Evolutionary conservation across 1,140 invertebrate species (phyloP).

Genomic region (Aplysia californica): DNA sequence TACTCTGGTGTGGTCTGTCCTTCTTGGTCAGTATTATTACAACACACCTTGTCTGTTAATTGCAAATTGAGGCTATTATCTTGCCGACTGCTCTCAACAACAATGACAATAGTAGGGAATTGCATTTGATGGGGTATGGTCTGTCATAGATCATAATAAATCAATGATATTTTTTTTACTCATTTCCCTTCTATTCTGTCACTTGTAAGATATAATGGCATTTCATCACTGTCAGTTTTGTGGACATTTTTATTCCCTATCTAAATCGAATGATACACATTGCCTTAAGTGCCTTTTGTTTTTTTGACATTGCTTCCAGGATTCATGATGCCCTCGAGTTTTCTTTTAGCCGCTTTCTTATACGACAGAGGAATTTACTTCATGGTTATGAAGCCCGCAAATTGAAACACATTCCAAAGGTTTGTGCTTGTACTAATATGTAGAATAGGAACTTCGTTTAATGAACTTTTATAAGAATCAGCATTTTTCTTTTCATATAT

Average conservation of each 20-base stretch:
- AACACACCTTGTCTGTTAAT: too few relatives aligned
- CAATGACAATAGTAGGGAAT: too few relatives aligned
- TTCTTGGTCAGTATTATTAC: too few relatives aligned
- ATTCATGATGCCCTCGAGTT: slow-evolving; percentile 70
- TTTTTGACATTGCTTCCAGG: background rate
- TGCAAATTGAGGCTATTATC: too few relatives aligned
- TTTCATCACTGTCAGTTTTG: background rate
- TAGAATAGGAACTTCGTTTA: background rate
- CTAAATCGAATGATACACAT: too few relatives aligned
- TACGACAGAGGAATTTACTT: slow-evolving; percentile 78
- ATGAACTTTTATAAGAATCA: background rate
- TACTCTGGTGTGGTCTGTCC: too few relatives aligned
- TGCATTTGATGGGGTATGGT: too few relatives aligned
- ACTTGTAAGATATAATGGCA: background rate
- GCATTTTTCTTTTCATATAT: slow-evolving; percentile 5
- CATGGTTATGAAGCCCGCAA: slow-evolving; percentile 85
- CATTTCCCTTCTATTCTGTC: background rate
- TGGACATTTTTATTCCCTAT: too few relatives aligned
- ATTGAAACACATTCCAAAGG: slow-evolving; percentile 84
- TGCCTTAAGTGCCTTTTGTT: background rate
- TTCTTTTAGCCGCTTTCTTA: slow-evolving; percentile 78
- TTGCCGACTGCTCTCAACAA: too few relatives aligned
- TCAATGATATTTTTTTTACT: background rate
- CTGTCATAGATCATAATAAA: too few relatives aligned
- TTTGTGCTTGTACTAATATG: slow-evolving; percentile 67